Evolutionary conservation across 2,113 vertebrate species (phyloP).

Genomic region (Diphyllodes magnificus): DNA sequence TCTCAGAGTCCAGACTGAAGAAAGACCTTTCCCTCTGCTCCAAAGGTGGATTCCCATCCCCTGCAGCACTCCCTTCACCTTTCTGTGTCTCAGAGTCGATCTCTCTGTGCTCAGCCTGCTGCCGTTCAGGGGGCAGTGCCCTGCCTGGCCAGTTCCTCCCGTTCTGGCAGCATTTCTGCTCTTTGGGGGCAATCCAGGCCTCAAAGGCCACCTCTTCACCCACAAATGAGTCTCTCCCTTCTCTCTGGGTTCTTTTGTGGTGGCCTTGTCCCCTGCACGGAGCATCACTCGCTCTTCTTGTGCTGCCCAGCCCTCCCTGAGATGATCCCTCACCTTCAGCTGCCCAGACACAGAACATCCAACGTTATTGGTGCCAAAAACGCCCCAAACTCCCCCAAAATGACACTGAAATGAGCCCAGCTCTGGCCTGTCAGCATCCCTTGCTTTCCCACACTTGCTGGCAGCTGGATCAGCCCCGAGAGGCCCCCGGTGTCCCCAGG

Average conservation of each 20-base stretch:
- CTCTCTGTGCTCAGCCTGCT: neutral
- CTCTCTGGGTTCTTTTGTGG: neutral
- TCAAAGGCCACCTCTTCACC: neutral
- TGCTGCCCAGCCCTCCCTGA: neutral
- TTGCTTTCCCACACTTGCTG: neutral
- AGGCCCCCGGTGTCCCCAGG: neutral
- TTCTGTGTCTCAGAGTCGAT: neutral
- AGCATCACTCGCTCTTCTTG: accelerated
- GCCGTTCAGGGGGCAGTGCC: neutral
- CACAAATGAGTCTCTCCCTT: neutral
- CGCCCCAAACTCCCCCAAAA: neutral
- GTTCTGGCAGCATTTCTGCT: neutral
- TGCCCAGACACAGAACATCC: neutral
- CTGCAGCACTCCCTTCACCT: neutral
- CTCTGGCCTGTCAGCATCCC: neutral
- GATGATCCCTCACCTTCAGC: neutral
- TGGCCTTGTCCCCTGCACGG: neutral
- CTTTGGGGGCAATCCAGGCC: neutral
- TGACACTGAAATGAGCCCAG: neutral
- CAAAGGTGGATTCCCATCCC: neutral
- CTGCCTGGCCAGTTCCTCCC: neutral
- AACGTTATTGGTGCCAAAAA: neutral
- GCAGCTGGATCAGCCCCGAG: neutral
- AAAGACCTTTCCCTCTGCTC: neutral
- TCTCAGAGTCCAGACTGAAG: neutral